Base-by-base conservation (phyloP, 2,113 vertebrate species). In the Melanocharis versteri region DNA sequence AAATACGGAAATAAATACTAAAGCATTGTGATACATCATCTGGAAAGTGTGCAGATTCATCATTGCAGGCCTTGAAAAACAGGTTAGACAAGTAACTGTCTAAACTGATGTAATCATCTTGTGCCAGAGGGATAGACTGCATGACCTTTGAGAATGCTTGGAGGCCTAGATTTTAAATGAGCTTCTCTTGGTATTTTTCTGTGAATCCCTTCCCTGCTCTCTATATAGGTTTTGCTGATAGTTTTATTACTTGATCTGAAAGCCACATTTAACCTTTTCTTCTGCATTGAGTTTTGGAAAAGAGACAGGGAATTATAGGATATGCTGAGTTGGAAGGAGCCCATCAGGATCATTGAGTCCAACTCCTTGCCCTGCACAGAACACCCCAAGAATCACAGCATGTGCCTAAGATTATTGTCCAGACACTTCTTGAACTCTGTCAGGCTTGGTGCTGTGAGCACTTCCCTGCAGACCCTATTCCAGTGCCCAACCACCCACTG, bases 401-500 rank as follows among this genome's bases (percentile, higher is more conserved):
- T 19, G 13, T 76, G 21, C 54, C 40, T 26, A 14, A 53, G 39
- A 47, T 33, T 30, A 23, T 27, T 69, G 13, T 83, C 9, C 62
- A 54, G 22, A 48, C 9, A 15, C 22, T 54, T 60, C 20, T 27
- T 31, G 26, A 48, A 5, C 30, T 76, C 40, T 35, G 6, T 30
- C 39, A 45, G 30, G 11, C 47, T 22, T 69, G 33, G 23, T 78
- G 23, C 39, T 48, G 28, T 66, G 54, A 61, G 14, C 40, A 22
- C 24, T 69, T 68, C 62, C 40, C 47, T 53, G 47, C 1, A 2
- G n/a, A 68, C 40, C 18, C 39, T 40, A 10, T 68, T 83, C 14
- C 24, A 60, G 39, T 60, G 16, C 24, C 21, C 47, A 35, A 11
- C 3, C 26, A 54, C 17, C 1, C 0, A 0, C 47, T 61, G 30